Evolutionary conservation across 2,888 invertebrate species (phyloP).

Genomic region (Diabrotica balteata): DNA sequence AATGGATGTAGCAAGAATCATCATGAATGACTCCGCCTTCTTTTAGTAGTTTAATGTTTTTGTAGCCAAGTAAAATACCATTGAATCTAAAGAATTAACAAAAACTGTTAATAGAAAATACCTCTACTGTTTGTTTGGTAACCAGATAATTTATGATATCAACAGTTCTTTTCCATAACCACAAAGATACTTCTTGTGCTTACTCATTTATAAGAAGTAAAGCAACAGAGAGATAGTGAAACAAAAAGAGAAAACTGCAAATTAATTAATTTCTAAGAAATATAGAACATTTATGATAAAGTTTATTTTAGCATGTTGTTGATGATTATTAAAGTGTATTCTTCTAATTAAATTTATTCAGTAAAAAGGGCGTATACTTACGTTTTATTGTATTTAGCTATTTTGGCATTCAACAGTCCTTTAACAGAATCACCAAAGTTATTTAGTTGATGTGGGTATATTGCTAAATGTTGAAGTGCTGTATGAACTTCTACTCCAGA

Average conservation of each 20-base stretch:
- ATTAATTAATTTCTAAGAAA: too few relatives aligned
- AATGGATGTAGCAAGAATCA: conserved; percentile 70
- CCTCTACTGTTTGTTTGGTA: too few relatives aligned
- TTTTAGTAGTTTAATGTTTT: conserved; percentile 68
- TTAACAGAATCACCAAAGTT: conserved; percentile 67
- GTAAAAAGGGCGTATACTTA: conserved; percentile 56
- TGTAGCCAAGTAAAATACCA: conserved; percentile 73
- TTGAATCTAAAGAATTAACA: conserved; percentile 63
- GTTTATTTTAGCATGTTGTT: too few relatives aligned
- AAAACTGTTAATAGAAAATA: too few relatives aligned
- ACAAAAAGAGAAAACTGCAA: too few relatives aligned
- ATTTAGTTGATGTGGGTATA: conserved; percentile 71
- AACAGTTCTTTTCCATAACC: too few relatives aligned
- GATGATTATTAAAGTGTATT: too few relatives aligned
- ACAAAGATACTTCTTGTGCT: too few relatives aligned
- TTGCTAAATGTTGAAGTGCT: conserved; percentile 65
- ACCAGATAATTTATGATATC: too few relatives aligned
- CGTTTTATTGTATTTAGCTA: conserved; percentile 70
- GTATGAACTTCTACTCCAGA: conserved; percentile 66
- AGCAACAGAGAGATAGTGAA: too few relatives aligned
- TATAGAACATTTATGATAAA: not conserved
- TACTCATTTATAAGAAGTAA: too few relatives aligned
- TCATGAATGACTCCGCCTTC: conserved; percentile 67
- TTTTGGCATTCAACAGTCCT: conserved; percentile 66
- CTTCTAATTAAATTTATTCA: too few relatives aligned